Evolutionary conservation across 1,140 invertebrate genomes (phyloP), one percentile per base, ranked within the genome.

Genomic region (Trichonephila clavipes): DNA sequence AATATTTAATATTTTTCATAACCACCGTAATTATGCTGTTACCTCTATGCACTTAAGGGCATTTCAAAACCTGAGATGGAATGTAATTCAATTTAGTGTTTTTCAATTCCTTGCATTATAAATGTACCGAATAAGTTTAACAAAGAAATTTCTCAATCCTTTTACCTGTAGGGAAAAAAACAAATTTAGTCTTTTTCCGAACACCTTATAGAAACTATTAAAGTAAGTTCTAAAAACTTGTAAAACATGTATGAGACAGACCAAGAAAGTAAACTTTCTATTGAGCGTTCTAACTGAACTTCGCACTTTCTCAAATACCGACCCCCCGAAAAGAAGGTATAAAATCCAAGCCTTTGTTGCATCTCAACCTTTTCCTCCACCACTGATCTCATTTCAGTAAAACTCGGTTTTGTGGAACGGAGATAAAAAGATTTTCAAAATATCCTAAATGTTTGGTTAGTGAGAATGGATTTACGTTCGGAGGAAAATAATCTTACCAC

Each of bases 381-480:
- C 19, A 16, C 86, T 89, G 64, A 72, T 89, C 69, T 69, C 69
- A 72, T 40, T 59, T 72, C 44, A 19, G 64, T 89, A 77, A 89
- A 77, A 77, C 34, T 77, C 66, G 69, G 88, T 89, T 89, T 89
- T 89, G 88, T 89, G 88, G 66, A 89, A 77, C 88, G 66, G 64
- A 89, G 88, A 89, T 89, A 89, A 89, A 89, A 89, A 89, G 88
- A 89, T 89, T 89, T 77, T 89, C 88, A 44, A 88, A 88, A 88
- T 88, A 88, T 88, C 86, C 59, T 64, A 88, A 88, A 44, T 64
- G 86, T 64, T 64, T 44, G 59, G 34, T 85, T 61, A 61, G 83
- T 85, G 83, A 85, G 58, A 85, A 61, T 85, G 83, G 86, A 62
- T 88, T 88, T 88, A 64, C 86, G 59, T 85, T 58, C 21, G 61